phyloP scores from a whole-genome alignment of 2,797 vertebrate species.

The Rhadinocentrus ornatus region DNA sequence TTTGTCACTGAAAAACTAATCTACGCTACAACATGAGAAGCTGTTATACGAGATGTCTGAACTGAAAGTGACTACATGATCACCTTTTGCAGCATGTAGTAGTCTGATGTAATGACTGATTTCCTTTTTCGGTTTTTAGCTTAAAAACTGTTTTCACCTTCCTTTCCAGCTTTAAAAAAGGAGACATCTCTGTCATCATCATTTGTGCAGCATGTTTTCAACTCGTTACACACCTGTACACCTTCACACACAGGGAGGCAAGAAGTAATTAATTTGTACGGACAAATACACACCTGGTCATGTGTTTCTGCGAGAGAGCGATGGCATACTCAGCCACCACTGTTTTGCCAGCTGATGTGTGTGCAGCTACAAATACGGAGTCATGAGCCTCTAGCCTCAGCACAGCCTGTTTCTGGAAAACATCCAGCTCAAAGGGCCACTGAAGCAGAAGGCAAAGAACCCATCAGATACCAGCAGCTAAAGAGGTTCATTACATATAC shows the following conservation, averaged over 20 bases:
- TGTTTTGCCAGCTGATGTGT: constrained; percentile 94
- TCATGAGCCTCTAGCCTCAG: constrained; percentile 89
- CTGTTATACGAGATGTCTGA: not conserved
- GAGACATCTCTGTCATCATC: not conserved
- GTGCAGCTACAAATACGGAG: constrained; percentile 92
- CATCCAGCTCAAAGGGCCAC: constrained; percentile 93
- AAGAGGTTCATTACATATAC: constrained; percentile 9
- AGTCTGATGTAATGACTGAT: no score
- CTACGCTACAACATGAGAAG: not conserved
- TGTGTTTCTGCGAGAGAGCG: constrained; percentile 93
- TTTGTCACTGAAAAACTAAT: not conserved
- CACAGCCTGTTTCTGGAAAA: constrained; percentile 94
- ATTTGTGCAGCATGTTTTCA: not conserved
- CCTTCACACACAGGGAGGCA: not conserved
- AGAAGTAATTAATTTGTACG: constrained; percentile 8
- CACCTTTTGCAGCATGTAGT: no score
- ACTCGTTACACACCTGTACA: not conserved
- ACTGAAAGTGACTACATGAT: no score
- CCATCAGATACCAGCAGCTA: constrained; percentile 3
- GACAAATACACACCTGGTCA: constrained; percentile 86
- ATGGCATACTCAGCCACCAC: constrained; percentile 95
- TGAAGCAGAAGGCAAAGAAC: constrained; percentile 57
- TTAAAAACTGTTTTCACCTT: not conserved
- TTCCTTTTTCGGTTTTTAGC: no score
- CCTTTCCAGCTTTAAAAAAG: constrained; percentile 1